Evolutionary conservation across 2,113 vertebrate genomes (phyloP).

Genomic region (Cyprinus carpio): DNA sequence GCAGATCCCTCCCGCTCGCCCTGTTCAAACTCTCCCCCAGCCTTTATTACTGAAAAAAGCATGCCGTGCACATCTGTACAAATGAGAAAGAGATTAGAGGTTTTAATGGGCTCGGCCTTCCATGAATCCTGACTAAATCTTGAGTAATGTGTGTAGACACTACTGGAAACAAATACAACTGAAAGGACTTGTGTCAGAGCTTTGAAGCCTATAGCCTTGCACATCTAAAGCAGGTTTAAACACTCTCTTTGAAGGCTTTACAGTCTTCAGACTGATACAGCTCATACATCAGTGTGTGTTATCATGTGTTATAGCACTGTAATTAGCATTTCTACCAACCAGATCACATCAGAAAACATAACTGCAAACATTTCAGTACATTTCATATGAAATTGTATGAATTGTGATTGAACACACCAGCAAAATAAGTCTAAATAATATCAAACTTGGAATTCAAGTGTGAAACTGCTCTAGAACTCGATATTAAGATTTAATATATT

Average conservation of each 20-base stretch:
- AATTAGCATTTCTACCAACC: neutral
- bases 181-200: neutral
- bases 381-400: neutral
- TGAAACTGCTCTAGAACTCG: neutral
- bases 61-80: conserved; percentile 67
- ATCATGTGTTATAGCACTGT: neutral
- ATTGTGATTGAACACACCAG: too few species aligned
- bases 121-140: conserved; percentile 40
- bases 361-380: too few species aligned
- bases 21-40: conserved; percentile 62
- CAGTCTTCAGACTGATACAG: neutral
- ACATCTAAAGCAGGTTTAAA: conserved; percentile 18
- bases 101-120: conserved; percentile 27
- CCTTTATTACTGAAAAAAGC: conserved; percentile 57
- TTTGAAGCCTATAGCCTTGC: conserved; percentile 33
- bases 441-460: neutral
- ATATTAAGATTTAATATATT: too few species aligned
- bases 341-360: neutral
- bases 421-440: neutral
- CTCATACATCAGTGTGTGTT: neutral
- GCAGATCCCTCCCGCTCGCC: conserved; percentile 62
- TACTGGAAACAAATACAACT: conserved; percentile 19
- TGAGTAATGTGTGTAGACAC: conserved; percentile 32
- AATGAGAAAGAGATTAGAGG: conserved; percentile 59
- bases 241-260: conserved; percentile 16